Conservation (phyloP, 2,113 vertebrate species). For the Hemichromis elongatus region DNA sequence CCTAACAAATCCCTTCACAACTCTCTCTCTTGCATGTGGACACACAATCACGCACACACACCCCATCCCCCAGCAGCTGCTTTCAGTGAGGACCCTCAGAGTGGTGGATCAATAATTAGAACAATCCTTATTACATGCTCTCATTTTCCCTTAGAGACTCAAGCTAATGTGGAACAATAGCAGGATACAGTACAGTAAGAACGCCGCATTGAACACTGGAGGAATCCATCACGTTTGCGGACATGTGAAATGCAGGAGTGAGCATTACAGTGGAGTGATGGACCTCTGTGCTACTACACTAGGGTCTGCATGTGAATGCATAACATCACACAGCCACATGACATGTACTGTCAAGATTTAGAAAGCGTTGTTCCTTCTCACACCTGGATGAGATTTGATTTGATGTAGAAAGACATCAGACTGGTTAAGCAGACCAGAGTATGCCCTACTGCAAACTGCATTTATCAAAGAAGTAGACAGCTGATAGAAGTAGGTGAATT, state of each 20-base stretch:
- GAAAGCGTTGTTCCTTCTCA: background rate
- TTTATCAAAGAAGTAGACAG: background rate
- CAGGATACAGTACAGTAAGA: constrained; percentile 1
- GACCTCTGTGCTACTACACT: background rate
- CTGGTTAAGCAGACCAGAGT: background rate
- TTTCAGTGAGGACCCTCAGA: constrained; percentile 50
- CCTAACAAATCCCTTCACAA: constrained; percentile 28
- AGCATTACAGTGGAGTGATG: background rate
- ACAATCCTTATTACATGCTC: constrained; percentile 65
- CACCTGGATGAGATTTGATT: background rate
- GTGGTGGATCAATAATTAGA: constrained; percentile 68
- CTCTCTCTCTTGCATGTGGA: background rate
- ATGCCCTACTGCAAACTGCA: background rate
- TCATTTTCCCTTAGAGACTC: constrained; percentile 53
- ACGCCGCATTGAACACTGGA: background rate
- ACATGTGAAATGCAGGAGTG: background rate
- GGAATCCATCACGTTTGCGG: background rate
- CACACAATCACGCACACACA: background rate
- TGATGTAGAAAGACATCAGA: background rate
- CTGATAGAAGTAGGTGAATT: background rate
- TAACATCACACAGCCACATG: background rate
- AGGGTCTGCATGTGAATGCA: background rate
- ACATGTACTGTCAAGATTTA: background rate
- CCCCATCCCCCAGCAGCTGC: background rate
- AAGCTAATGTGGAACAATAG: constrained; percentile 57